Evolutionary conservation across 2,888 invertebrate species (phyloP), one percentile per base, ranked within the genome.

Genomic region (Amphimallon solstitiale): DNA sequence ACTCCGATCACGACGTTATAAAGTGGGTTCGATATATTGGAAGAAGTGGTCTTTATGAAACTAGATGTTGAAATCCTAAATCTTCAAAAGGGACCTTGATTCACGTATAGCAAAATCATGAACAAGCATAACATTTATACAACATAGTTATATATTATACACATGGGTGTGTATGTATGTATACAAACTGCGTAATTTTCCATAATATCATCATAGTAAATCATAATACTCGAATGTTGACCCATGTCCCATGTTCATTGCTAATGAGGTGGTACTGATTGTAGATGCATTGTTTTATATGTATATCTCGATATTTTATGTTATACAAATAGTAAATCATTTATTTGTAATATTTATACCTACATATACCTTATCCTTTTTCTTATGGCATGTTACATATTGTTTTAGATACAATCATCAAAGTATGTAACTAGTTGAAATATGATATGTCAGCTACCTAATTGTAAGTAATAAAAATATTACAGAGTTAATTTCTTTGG

Each of bases 11-110:
- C 78, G 99, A 99, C 83, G 99, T 99, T 73, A 98, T 99, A 81
- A 99, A 99, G 90, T 99, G 99, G 99, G 99, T 99, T 72, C 90
- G 99, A 29, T 99, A 99, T 85, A 99, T 99, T 79, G 99, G 99
- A 48, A 91, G 98, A 78, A 98, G 98, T 81, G 99, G 99, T 65
- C 89, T 99, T 46, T 99, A 99, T 82, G 99, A 99, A 86, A 99
- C 99, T 38, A 88, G 99, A 84, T 99, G 99, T 87, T 99, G 90
- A 86, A 63, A 2, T 29, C 0, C 12, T 10, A 12, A 1, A 14
- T 7, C 12, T 12, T 10, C 7, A 1, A n/a, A n/a, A n/a, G n/a
- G n/a, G n/a, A n/a, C n/a, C n/a, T 15, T 7, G n/a, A 43, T 14
- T 56, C 23, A 3, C 6, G 15, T 59, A 17, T 54, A 21, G 43